These are phyloP conservation scores for Eilema caniola DNA, from an alignment of 2,888 invertebrate genomes.

Conservation along the genomic window DNA sequence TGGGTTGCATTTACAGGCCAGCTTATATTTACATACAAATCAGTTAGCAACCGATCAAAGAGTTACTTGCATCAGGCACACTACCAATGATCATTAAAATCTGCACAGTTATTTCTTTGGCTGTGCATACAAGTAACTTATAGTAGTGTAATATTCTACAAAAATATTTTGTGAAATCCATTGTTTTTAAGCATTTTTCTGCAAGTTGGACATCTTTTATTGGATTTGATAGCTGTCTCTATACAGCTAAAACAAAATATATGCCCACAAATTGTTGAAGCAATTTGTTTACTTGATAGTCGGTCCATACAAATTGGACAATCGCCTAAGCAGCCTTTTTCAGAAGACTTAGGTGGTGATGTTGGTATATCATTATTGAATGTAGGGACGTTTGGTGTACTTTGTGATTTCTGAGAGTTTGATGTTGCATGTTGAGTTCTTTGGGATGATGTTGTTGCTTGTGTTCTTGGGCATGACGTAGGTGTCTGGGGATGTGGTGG, in stretches of 20 bases:
- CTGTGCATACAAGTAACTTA: neutral
- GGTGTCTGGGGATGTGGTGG: neutral
- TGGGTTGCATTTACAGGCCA: neutral
- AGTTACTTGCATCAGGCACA: neutral
- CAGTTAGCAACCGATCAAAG: neutral
- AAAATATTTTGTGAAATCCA: conserved; percentile 63
- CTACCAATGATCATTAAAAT: neutral
- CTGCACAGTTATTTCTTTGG: neutral
- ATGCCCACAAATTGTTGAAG: conserved; percentile 71
- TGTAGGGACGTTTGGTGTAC: neutral
- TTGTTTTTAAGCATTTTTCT: conserved; percentile 57
- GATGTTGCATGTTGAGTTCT: neutral
- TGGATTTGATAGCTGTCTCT: conserved; percentile 51
- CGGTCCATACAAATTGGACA: conserved; percentile 72
- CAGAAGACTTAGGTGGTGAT: conserved; percentile 12
- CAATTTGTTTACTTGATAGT: conserved; percentile 53
- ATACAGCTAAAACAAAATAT: conserved; percentile 69
- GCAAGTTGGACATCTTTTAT: conserved; percentile 68
- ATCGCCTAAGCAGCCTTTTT: conserved; percentile 49
- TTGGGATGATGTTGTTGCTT: neutral
- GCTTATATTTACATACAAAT: neutral
- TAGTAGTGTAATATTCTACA: conserved; percentile 44
- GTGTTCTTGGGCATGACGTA: neutral
- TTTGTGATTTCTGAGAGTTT: neutral
- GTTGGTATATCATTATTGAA: neutral